Percentiles rank a stretch among this genome's conserved stretches.
Evolutionary conservation across 1,140 invertebrate genomes (phyloP).

Genomic region (Lucilia cuprina): DNA sequence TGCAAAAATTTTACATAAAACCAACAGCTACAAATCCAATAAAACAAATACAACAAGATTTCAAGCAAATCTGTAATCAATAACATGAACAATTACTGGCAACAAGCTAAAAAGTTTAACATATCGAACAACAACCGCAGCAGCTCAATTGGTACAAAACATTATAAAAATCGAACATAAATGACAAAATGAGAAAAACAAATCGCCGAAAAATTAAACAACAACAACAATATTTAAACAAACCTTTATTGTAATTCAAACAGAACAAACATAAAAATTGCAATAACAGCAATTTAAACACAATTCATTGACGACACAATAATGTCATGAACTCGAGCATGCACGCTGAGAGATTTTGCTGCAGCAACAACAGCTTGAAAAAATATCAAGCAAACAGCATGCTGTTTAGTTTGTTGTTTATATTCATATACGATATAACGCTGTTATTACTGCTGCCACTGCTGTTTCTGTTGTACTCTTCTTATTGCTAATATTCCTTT

Average conservation of each 20-base stretch:
- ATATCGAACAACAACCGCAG: not conserved
- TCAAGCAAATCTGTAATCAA: conserved; percentile 27
- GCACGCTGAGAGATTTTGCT: conserved; percentile 23
- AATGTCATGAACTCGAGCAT: conserved; percentile 35
- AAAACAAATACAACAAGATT: conserved; percentile 23
- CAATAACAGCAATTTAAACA: conserved; percentile 35
- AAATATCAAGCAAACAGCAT: not conserved
- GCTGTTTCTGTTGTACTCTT: not conserved
- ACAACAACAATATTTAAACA: not conserved
- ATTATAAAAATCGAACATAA: not conserved
- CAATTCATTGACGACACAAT: conserved; percentile 35
- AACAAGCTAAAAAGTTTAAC: conserved; percentile 29
- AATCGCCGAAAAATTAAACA: not conserved
- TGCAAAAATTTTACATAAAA: conserved; percentile 27
- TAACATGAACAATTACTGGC: conserved; percentile 34
- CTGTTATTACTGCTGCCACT: not conserved
- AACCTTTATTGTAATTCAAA: conserved; percentile 27
- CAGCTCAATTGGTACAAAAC: conserved; percentile 13
- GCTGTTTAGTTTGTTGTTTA: not conserved
- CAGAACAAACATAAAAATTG: conserved; percentile 33
- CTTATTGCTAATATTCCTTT: not conserved
- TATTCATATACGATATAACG: not conserved
- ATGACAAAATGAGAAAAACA: not conserved
- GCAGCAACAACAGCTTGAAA: not conserved
- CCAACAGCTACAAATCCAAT: not conserved